Evolutionary conservation across 2,888 invertebrate species (phyloP).

Genomic region (Volucella zonaria): DNA sequence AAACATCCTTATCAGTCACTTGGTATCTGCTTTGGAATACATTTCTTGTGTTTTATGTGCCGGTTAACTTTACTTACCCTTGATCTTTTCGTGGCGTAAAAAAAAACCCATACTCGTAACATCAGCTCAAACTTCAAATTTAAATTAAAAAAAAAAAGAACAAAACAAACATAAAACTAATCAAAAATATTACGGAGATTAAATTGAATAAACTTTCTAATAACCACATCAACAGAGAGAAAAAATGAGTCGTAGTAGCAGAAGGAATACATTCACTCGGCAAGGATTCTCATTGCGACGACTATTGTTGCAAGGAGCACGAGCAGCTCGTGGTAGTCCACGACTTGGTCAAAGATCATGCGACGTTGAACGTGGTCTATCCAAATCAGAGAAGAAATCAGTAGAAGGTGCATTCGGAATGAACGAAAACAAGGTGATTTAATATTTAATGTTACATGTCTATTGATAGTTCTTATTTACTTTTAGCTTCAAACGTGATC

Average conservation of each 20-base stretch:
- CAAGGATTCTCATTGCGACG: constrained; percentile 76
- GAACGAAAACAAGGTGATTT: constrained; percentile 69
- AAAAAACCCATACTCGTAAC: constrained; percentile 5
- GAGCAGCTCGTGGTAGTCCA: constrained; percentile 75
- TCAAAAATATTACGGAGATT: constrained; percentile 2
- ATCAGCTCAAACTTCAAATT: not conserved
- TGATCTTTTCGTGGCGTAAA: constrained; percentile 44
- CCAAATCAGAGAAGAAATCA: constrained; percentile 71
- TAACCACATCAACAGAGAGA: constrained; percentile 9
- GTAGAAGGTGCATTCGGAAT: constrained; percentile 71
- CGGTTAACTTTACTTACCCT: constrained; percentile 14
- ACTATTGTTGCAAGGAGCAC: constrained; percentile 75
- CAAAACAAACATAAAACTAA: constrained; percentile 24
- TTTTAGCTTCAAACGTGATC: not conserved
- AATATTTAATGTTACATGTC: not conserved
- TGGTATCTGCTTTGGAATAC: not conserved
- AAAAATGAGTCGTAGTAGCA: constrained; percentile 73
- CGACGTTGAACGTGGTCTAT: constrained; percentile 76
- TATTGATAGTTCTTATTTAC: not conserved
- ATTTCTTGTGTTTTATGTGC: constrained; percentile 26
- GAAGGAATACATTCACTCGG: constrained; percentile 70
- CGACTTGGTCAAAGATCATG: constrained; percentile 75
- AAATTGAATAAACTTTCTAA: constrained; percentile 7
- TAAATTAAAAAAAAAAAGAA: not conserved
- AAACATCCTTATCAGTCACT: constrained; percentile 43